Percentiles rank a stretch among this genome's conserved stretches.
These are phyloP conservation scores for Folsomia candida DNA, from an alignment of 2,888 invertebrate genomes.

Conservation along the genomic window DNA sequence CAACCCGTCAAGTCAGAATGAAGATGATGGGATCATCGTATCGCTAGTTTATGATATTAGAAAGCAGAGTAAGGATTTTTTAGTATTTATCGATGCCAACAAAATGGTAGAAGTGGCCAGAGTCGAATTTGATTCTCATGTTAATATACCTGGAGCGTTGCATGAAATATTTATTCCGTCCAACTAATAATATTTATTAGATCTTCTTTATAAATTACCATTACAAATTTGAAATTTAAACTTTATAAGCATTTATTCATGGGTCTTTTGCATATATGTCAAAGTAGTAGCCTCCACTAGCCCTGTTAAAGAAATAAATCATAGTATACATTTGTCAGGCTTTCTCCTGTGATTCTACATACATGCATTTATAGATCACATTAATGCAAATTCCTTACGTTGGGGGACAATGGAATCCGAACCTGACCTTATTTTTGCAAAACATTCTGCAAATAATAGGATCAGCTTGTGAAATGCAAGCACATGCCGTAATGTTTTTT, in stretches of 20 bases:
- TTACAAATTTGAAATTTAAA: neutral
- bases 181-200: neutral
- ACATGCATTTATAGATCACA: too few species aligned
- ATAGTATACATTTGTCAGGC: neutral
- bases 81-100: conserved; percentile 55
- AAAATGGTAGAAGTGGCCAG: conserved; percentile 54
- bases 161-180: conserved; percentile 51
- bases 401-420: conserved; percentile 30
- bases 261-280: conserved; percentile 30
- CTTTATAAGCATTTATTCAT: neutral
- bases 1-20: conserved; percentile 52
- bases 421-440: conserved; percentile 28
- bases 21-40: conserved; percentile 57
- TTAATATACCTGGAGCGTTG: conserved; percentile 51
- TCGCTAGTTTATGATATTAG: conserved; percentile 51
- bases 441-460: conserved; percentile 29
- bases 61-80: conserved; percentile 47
- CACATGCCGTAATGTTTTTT: conserved; percentile 27
- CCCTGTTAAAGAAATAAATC: conserved; percentile 15
- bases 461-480: conserved; percentile 27
- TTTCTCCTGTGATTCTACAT: too few species aligned
- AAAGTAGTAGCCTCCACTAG: conserved; percentile 38
- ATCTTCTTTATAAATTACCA: neutral
- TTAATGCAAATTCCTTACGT: conserved; percentile 26
- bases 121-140: conserved; percentile 51